Evolutionary conservation across 64 coral and sea anemone genomes (phyloP).

Genomic region (Catalaphyllia jardinei): DNA sequence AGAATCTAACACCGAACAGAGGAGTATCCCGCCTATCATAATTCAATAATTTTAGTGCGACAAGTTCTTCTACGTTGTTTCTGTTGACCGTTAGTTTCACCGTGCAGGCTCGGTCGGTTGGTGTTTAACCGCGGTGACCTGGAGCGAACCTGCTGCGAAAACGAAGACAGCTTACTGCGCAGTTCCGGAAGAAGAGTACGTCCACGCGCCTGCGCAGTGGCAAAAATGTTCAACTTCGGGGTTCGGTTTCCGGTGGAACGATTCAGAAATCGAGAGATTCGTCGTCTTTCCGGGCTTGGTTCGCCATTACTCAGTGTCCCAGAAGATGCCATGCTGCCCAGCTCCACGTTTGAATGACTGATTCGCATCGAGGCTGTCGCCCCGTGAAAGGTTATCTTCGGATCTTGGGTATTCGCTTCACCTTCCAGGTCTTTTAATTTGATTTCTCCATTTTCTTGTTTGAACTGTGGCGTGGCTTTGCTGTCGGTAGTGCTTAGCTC

Average conservation of each 20-base stretch:
- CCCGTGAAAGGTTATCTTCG: slow-evolving; percentile 2
- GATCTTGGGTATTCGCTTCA: not conserved
- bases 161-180: slow-evolving; percentile 67
- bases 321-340: not conserved
- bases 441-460: not conserved
- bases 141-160: slow-evolving; percentile 36
- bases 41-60: slow-evolving; percentile 67
- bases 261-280: slow-evolving; percentile 35
- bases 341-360: slow-evolving; percentile 16
- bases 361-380: not conserved
- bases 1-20: not conserved
- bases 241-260: slow-evolving; percentile 19
- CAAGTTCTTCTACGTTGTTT: slow-evolving; percentile 23
- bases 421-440: not conserved
- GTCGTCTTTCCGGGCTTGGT: slow-evolving; percentile 28
- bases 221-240: slow-evolving; percentile 47
- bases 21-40: not conserved
- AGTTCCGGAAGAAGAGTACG: slow-evolving; percentile 53
- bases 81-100: not conserved
- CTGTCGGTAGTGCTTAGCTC: not conserved
- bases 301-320: not conserved
- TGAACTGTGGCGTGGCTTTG: not conserved
- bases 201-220: slow-evolving; percentile 59
- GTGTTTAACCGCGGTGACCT: slow-evolving; percentile 43
- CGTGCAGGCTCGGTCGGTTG: slow-evolving; percentile 13